Conservation (phyloP, 2,797 vertebrate species). For the Poeciliopsis presidionis region DNA sequence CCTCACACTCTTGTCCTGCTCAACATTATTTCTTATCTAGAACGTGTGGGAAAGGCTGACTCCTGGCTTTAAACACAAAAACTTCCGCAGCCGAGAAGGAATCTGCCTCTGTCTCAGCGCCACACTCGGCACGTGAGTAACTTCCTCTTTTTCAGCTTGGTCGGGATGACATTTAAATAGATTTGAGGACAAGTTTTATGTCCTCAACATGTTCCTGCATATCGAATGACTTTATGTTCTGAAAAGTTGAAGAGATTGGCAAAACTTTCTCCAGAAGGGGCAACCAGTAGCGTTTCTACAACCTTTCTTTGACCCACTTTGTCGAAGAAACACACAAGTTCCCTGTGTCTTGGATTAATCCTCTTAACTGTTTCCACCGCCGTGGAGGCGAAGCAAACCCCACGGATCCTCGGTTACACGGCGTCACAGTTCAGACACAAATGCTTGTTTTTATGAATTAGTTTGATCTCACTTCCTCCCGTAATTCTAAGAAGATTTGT, state of each 20-base stretch:
- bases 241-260: not conserved
- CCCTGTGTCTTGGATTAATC: constrained; percentile 61
- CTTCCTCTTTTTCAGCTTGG: constrained; percentile 34
- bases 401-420: constrained; percentile 19
- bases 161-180: constrained; percentile 15
- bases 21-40: constrained; percentile 66
- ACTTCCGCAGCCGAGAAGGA: constrained; percentile 95
- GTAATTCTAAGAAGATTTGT: constrained; percentile 9
- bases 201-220: not conserved
- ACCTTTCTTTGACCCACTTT: constrained; percentile 26
- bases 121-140: constrained; percentile 91
- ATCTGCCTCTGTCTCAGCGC: constrained; percentile 91
- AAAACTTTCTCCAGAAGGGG: not conserved
- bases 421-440: not conserved
- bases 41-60: constrained; percentile 92
- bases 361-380: constrained; percentile 61
- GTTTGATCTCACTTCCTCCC: constrained; percentile 10
- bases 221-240: not conserved
- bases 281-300: not conserved
- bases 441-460: not conserved
- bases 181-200: not conserved
- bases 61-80: constrained; percentile 96
- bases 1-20: not conserved
- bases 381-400: constrained; percentile 27
- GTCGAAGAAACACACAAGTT: constrained; percentile 41